These are phyloP conservation scores for Trichonephila inaurata DNA, from an alignment of 1,140 invertebrate species.

Conservation along the genomic window DNA sequence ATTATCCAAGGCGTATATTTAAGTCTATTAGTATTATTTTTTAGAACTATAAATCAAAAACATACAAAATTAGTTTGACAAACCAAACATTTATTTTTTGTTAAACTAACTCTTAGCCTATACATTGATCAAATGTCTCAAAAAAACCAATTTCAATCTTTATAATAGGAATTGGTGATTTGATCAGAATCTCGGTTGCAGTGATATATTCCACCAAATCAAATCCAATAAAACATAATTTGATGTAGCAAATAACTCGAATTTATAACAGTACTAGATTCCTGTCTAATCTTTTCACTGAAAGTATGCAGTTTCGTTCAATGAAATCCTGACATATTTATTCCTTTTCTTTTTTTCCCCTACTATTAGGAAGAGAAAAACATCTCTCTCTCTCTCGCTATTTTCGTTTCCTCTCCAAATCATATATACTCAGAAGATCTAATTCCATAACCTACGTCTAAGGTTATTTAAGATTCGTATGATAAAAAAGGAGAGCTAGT, in stretches of 20 bases:
- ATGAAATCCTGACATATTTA: not conserved
- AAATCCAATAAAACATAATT: conserved; percentile 6
- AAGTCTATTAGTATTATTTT: no score
- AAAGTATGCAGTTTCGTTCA: not conserved
- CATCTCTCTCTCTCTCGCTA: not conserved
- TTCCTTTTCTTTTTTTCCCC: not conserved
- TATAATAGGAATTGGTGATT: no score
- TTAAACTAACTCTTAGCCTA: no score
- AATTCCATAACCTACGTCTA: not conserved
- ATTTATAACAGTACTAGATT: not conserved
- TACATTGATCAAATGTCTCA: no score
- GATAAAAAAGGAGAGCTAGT: no score
- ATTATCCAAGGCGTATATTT: no score
- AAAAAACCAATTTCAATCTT: no score
- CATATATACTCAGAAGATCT: not conserved
- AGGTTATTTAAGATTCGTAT: not conserved
- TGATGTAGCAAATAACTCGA: not conserved
- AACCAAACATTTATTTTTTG: no score
- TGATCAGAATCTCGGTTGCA: no score
- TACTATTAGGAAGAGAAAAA: not conserved
- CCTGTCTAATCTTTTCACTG: not conserved
- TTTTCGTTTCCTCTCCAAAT: not conserved
- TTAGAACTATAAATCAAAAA: no score
- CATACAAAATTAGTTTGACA: no score
- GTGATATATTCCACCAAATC: not conserved